These are phyloP conservation scores for Chymomyza amoena DNA, from an alignment of 2,888 invertebrate genomes.

Conservation along the genomic window DNA sequence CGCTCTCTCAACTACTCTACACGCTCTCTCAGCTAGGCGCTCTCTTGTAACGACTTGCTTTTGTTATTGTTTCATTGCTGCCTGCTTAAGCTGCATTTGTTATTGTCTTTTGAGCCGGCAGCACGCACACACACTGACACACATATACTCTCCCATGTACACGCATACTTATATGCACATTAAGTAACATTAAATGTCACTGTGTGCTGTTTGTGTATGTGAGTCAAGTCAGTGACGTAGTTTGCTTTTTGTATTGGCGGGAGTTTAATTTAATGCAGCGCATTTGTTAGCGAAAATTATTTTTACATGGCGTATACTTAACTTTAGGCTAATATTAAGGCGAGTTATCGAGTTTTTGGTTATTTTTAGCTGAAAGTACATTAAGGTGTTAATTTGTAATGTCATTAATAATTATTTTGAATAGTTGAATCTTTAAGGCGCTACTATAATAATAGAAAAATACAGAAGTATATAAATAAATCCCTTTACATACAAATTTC, in stretches of 20 bases:
- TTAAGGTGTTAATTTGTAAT: no score
- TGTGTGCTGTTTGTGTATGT: neutral
- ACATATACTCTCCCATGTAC: constrained; percentile 2
- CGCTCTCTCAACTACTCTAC: constrained; percentile 3
- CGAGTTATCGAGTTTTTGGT: no score
- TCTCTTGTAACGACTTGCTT: neutral
- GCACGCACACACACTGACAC: constrained; percentile 28
- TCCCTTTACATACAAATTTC: no score
- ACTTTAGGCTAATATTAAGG: no score
- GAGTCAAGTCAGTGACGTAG: neutral
- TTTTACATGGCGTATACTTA: no score
- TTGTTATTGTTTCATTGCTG: neutral
- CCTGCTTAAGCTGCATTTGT: constrained; percentile 35
- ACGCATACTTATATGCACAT: neutral
- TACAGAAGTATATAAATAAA: no score
- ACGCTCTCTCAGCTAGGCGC: neutral
- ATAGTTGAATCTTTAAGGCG: no score
- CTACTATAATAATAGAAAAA: no score
- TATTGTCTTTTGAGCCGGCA: constrained; percentile 63
- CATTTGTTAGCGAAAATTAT: no score
- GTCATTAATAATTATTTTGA: no score
- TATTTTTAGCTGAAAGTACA: no score
- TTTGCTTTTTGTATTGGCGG: neutral
- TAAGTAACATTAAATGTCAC: neutral
- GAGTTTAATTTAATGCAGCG: no score